Conservation (phyloP, 1,140 invertebrate species). For the Drosophila kikkawai region DNA sequence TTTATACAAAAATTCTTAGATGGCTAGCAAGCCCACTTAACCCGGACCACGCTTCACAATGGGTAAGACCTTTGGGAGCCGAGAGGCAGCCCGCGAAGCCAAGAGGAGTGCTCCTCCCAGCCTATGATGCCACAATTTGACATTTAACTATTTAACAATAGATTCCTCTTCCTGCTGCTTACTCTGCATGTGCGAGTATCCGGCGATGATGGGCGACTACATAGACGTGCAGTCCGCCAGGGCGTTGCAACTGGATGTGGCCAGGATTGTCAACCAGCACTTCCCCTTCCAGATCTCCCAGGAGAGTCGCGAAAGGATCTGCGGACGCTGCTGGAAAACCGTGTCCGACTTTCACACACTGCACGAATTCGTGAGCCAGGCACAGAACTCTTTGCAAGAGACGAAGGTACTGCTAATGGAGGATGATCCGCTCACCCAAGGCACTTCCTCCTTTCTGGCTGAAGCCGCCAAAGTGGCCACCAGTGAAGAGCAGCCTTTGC, state of each 20-base stretch:
- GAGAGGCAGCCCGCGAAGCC: not conserved
- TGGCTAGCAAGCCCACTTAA: constrained; percentile 20
- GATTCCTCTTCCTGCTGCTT: constrained; percentile 39
- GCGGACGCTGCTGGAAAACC: constrained; percentile 68
- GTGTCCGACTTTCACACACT: constrained; percentile 70
- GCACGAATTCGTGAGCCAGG: constrained; percentile 69
- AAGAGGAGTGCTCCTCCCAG: not conserved
- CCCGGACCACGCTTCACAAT: constrained; percentile 15
- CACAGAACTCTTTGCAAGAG: constrained; percentile 64
- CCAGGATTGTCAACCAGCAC: constrained; percentile 61
- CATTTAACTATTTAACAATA: constrained; percentile 6
- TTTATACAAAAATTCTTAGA: constrained; percentile 14
- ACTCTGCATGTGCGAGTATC: constrained; percentile 68
- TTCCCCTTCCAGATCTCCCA: constrained; percentile 50
- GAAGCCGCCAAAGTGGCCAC: constrained; percentile 27
- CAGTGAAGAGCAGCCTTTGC: not conserved
- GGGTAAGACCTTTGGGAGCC: constrained; percentile 13
- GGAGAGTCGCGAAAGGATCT: constrained; percentile 52
- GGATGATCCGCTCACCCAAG: constrained; percentile 65
- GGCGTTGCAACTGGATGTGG: constrained; percentile 44
- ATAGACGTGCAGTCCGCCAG: constrained; percentile 54
- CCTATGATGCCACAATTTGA: constrained; percentile 8
- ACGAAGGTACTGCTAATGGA: constrained; percentile 62
- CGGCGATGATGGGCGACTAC: constrained; percentile 30
- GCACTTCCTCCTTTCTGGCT: constrained; percentile 9